Evolutionary conservation across 1,140 invertebrate genomes (phyloP).

Genomic region (Macrobrachium rosenbergii): DNA sequence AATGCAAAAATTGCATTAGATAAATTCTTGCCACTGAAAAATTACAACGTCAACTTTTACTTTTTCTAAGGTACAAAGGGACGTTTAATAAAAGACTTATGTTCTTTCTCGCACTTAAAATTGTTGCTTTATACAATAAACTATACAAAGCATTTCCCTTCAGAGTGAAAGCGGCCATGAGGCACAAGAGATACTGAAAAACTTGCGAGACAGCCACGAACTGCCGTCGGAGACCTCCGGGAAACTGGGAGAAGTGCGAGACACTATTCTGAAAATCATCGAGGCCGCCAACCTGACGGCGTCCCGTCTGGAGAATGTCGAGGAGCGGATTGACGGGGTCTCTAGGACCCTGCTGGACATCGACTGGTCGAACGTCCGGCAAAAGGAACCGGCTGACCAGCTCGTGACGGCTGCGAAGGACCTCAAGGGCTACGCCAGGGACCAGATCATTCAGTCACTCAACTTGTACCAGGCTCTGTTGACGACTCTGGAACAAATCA

Average conservation of each 20-base stretch:
- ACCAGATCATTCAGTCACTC: slow-evolving; percentile 48
- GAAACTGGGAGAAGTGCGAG: not conserved
- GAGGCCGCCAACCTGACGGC: slow-evolving; percentile 36
- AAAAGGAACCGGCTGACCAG: slow-evolving; percentile 49
- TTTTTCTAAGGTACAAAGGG: too few species aligned
- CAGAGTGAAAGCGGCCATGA: not conserved
- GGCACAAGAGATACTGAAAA: not conserved
- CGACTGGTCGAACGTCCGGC: slow-evolving; percentile 29
- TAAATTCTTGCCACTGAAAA: too few species aligned
- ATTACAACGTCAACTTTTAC: too few species aligned
- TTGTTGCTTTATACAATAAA: too few species aligned
- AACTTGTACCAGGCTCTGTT: slow-evolving; percentile 34
- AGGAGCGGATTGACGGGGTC: slow-evolving; percentile 26
- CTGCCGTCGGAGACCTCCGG: not conserved
- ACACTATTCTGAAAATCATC: slow-evolving; percentile 8
- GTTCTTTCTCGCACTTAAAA: too few species aligned
- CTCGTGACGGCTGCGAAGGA: slow-evolving; percentile 51
- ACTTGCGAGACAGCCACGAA: not conserved
- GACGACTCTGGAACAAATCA: slow-evolving; percentile 23
- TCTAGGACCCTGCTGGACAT: slow-evolving; percentile 19
- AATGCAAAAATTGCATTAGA: too few species aligned
- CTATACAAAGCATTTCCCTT: too few species aligned
- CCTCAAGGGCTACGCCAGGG: slow-evolving; percentile 39
- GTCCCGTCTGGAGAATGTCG: slow-evolving; percentile 31
- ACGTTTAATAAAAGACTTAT: too few species aligned